These are phyloP conservation scores for Drosophila dunni DNA, from an alignment of 1,140 invertebrate species.

Conservation along the genomic window DNA sequence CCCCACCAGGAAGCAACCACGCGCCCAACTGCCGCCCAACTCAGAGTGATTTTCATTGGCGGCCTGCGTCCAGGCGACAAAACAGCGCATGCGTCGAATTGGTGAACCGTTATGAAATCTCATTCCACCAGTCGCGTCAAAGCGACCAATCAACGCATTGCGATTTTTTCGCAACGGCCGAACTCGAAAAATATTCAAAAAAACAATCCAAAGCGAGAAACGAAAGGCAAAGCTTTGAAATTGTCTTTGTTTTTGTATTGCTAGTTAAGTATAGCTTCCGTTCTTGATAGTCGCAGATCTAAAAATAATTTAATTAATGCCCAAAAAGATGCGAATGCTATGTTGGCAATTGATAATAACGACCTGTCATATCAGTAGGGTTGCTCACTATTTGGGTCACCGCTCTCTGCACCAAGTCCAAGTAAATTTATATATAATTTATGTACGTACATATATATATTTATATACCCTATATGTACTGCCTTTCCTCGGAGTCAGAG, in stretches of 20 bases:
- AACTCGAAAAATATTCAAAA: not conserved
- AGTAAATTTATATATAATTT: conserved; percentile 1
- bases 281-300: conserved; percentile 43
- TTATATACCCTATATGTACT: not conserved
- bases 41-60: conserved; percentile 45
- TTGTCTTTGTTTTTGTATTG: conserved; percentile 25
- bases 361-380: conserved; percentile 41
- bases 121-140: not conserved
- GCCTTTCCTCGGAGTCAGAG: conserved; percentile 27
- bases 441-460: conserved; percentile 22
- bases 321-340: conserved; percentile 34
- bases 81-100: conserved; percentile 39
- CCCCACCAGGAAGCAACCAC: not conserved
- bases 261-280: conserved; percentile 31
- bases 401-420: conserved; percentile 19
- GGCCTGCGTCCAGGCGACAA: not conserved
- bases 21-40: conserved; percentile 35
- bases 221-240: conserved; percentile 6
- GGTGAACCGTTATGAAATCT: not conserved
- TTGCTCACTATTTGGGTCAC: conserved; percentile 50
- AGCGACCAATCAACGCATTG: conserved; percentile 65
- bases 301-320: conserved; percentile 56
- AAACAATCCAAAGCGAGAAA: conserved; percentile 1
- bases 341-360: conserved; percentile 23
- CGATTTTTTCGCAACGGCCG: conserved; percentile 28